These are phyloP conservation scores for Solea solea DNA, from an alignment of 2,113 vertebrate genomes.

Conservation along the genomic window DNA sequence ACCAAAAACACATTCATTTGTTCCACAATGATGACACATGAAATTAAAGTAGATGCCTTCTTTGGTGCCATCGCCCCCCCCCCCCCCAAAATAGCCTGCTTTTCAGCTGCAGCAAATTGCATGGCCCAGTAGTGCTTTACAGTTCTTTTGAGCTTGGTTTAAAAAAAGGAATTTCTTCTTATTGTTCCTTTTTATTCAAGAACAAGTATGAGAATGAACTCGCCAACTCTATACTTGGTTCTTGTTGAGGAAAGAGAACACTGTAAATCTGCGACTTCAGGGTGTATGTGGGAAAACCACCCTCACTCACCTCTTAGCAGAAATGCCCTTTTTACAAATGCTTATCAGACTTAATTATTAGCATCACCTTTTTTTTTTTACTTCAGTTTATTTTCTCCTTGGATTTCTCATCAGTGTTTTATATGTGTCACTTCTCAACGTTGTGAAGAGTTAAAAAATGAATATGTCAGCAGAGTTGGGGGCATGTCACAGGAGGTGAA, in stretches of 20 bases:
- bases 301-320: conserved; percentile 34
- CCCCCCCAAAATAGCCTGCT: conserved; percentile 45
- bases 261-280: conserved; percentile 6
- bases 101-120: conserved; percentile 66
- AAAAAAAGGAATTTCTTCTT: conserved; percentile 52
- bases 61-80: background rate
- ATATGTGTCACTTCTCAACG: conserved; percentile 5
- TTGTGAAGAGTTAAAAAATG: conserved; percentile 18
- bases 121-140: conserved; percentile 65
- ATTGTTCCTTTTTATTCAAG: conserved; percentile 25
- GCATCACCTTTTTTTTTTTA: background rate
- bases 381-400: conserved; percentile 32
- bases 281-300: conserved; percentile 32
- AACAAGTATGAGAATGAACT: conserved; percentile 39
- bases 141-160: conserved; percentile 63
- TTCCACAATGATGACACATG: background rate
- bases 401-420: conserved; percentile 25
- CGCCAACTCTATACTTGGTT: conserved; percentile 35
- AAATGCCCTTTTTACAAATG: conserved; percentile 69
- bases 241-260: conserved; percentile 16
- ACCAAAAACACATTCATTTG: conserved; percentile 11
- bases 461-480: conserved; percentile 31
- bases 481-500: conserved; percentile 54
- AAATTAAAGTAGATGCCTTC: conserved; percentile 20
- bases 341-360: conserved; percentile 7